Evolutionary conservation across 2,113 vertebrate species (phyloP).

Genomic region (Dicentrarchus labrax): DNA sequence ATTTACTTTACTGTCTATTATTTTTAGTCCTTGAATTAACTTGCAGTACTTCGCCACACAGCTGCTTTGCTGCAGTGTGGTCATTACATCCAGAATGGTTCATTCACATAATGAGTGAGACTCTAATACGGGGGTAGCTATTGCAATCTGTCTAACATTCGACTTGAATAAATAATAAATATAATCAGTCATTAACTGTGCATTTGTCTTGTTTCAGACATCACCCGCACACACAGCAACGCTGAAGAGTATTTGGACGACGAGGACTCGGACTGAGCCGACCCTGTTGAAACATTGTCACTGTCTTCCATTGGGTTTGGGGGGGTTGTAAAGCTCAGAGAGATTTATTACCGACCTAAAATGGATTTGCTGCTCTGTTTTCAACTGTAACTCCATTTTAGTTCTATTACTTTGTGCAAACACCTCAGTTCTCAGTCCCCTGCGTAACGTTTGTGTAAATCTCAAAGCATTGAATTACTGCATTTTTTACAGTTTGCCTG

Average conservation of each 20-base stretch:
- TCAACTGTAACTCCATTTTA: constrained; percentile 56
- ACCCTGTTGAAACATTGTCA: background rate
- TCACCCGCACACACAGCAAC: constrained; percentile 90
- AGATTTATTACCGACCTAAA: constrained; percentile 56
- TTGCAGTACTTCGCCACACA: too few species aligned
- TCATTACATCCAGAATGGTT: background rate
- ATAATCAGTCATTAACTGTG: background rate
- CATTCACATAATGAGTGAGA: background rate
- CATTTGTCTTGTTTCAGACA: constrained; percentile 77
- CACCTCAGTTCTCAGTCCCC: constrained; percentile 32
- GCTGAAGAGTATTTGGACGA: constrained; percentile 98
- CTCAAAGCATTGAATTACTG: constrained; percentile 43
- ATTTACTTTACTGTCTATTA: background rate
- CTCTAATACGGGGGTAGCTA: background rate
- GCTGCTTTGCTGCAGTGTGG: too few species aligned
- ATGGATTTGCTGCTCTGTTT: constrained; percentile 57
- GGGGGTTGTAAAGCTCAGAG: background rate
- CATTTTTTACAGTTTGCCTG: constrained; percentile 8
- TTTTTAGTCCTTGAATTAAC: background rate
- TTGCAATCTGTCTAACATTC: background rate
- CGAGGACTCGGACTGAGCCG: constrained; percentile 95
- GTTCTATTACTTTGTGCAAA: constrained; percentile 36
- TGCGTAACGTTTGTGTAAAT: constrained; percentile 26
- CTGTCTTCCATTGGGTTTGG: constrained; percentile 40
- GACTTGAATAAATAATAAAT: too few species aligned